A percentile compares a stretch with the other conserved stretches of the same genome.
These are phyloP conservation scores for Nebria salina DNA, from an alignment of 2,888 invertebrate genomes.

Conservation along the genomic window DNA sequence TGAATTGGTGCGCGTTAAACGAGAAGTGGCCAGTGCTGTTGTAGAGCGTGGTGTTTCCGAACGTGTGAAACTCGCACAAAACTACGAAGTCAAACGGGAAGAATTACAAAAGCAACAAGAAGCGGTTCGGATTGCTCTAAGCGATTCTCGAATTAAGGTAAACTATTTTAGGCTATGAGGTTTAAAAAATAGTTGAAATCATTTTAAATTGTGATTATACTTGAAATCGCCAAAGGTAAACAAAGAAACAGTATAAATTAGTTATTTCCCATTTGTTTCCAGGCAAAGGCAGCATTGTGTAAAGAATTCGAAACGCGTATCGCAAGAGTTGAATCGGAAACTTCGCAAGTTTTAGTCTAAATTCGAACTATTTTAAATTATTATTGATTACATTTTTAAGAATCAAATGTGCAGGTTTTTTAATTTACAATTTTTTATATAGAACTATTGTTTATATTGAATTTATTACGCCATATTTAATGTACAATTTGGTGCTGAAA, in stretches of 20 bases:
- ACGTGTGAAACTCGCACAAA: slow-evolving; percentile 80
- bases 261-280: slow-evolving; percentile 47
- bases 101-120: slow-evolving; percentile 83
- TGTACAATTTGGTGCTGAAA: not conserved
- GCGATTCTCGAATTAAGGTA: slow-evolving; percentile 74
- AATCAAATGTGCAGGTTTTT: slow-evolving; percentile 25
- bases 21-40: slow-evolving; percentile 82
- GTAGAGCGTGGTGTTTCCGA: slow-evolving; percentile 92
- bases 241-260: not conserved
- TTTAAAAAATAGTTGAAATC: too few species aligned
- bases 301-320: slow-evolving; percentile 62
- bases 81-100: slow-evolving; percentile 79
- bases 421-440: slow-evolving; percentile 27
- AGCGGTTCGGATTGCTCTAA: slow-evolving; percentile 74
- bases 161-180: not conserved
- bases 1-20: slow-evolving; percentile 85
- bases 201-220: not conserved
- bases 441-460: slow-evolving; percentile 23
- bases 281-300: slow-evolving; percentile 60
- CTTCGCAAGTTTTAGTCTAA: slow-evolving; percentile 45
- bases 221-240: not conserved
- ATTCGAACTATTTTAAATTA: slow-evolving; percentile 9
- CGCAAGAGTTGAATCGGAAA: slow-evolving; percentile 59
- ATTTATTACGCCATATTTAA: slow-evolving; percentile 11
- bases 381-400: slow-evolving; percentile 27